Conservation (phyloP, 1,140 invertebrate species). For the Muscidifurax raptorellus region DNA sequence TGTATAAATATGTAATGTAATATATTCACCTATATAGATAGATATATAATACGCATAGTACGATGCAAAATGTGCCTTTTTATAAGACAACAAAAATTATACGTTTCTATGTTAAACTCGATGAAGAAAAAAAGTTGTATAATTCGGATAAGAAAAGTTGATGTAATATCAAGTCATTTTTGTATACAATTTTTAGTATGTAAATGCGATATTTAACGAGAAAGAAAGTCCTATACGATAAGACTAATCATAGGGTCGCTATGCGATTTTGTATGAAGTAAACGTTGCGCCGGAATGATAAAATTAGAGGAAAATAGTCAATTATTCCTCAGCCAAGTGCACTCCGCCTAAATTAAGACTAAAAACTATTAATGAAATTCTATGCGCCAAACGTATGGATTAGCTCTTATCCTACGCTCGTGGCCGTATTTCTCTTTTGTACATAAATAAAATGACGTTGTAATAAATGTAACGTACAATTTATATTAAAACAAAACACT, state of each 20-base stretch:
- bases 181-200: conserved; percentile 67
- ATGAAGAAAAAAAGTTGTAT: conserved; percentile 64
- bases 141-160: conserved; percentile 65
- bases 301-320: conserved; percentile 70
- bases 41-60: conserved; percentile 52
- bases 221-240: conserved; percentile 52
- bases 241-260: conserved; percentile 47
- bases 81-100: conserved; percentile 53
- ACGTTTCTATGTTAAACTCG: conserved; percentile 54
- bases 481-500: conserved; percentile 41
- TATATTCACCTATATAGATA: conserved; percentile 53
- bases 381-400: conserved; percentile 65
- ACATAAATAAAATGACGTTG: conserved; percentile 71
- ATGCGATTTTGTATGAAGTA: conserved; percentile 47
- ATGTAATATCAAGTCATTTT: conserved; percentile 71
- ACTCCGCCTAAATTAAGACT: conserved; percentile 68
- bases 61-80: conserved; percentile 53
- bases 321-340: conserved; percentile 67
- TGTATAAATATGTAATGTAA: conserved; percentile 74
- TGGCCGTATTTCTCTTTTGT: conserved; percentile 68
- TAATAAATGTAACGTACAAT: conserved; percentile 66
- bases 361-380: conserved; percentile 69
- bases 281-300: conserved; percentile 8
- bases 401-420: conserved; percentile 57
- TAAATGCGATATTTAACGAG: conserved; percentile 69